A percentile compares a stretch with the other conserved stretches of the same genome.
phyloP scores from a whole-genome alignment of 2,888 invertebrate genomes.

The Plagodis dolabraria region DNA sequence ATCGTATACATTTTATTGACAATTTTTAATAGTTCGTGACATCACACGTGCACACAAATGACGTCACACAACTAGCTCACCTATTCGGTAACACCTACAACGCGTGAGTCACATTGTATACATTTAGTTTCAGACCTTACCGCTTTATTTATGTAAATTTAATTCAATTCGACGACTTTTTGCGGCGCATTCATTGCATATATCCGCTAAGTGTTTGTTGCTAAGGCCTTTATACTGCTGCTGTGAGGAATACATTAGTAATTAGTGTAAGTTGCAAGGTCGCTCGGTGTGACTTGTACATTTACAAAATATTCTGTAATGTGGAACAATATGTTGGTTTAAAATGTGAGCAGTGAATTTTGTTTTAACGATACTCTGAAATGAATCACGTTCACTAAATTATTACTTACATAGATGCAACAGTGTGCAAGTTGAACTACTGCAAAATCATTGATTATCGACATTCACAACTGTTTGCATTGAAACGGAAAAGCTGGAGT shows the following conservation, averaged over 20 bases:
- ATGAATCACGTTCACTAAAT: too few relatives aligned
- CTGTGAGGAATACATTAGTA: not conserved
- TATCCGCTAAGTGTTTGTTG: conserved; percentile 1
- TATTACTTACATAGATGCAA: too few relatives aligned
- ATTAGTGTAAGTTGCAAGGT: not conserved
- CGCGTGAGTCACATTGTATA: conserved; percentile 11
- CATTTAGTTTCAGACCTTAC: conserved; percentile 12
- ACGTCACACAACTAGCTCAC: conserved; percentile 6
- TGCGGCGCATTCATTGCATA: conserved; percentile 7
- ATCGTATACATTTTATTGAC: too few relatives aligned
- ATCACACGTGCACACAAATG: conserved; percentile 13
- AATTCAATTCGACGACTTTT: conserved; percentile 18
- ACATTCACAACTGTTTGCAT: too few relatives aligned
- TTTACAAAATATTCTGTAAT: too few relatives aligned
- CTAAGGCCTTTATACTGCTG: not conserved
- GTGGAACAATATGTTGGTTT: too few relatives aligned
- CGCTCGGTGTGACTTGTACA: not conserved
- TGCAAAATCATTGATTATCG: too few relatives aligned
- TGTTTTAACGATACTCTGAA: too few relatives aligned
- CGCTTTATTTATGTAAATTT: conserved; percentile 20
- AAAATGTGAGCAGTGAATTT: too few relatives aligned
- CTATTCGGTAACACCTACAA: conserved; percentile 5
- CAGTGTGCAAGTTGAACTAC: too few relatives aligned
- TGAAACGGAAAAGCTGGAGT: too few relatives aligned
- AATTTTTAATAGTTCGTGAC: not conserved